Evolutionary conservation across 1,140 invertebrate genomes (phyloP), one percentile per base, ranked within the genome.

Genomic region (Trichogramma pretiosum): DNA sequence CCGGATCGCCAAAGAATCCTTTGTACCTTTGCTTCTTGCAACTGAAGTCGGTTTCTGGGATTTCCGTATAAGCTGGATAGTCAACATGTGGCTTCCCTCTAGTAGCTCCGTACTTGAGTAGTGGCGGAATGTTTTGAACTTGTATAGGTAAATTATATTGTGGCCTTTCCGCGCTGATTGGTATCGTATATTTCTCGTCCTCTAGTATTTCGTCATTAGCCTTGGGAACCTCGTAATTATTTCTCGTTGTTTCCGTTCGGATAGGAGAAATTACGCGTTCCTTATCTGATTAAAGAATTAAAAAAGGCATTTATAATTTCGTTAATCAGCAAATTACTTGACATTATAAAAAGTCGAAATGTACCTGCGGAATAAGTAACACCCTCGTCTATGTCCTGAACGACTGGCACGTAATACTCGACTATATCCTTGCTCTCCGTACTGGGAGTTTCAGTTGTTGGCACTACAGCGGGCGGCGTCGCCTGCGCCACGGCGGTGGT

Each of bases 1-100:
- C 81, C 1, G 87, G 83, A 70, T 93, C 89, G 7, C 87, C 89
- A 57, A 92, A 93, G 67, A 93, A 92, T 36, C 89, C 88, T 57
- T 91, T 91, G 63, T 91, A 91, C 8, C 87, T 72, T 62, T 91
- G 87, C 26, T 83, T 78, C 42, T 86, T 86, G 64, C 89, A 92
- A 62, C 81, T 78, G 62, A 93, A 93, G 50, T 70, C 77, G 0
- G 89, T 92, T 49, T 77, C 67, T 0, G 89, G 89, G 42, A 92
- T 89, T 18, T 70, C 72, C 3, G 80, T 76, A 10, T 87, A 77
- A 19, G 79, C 83, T 0, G 89, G 89, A 70, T 91, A 93, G 67
- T 93, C 88, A 4, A 89, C 67, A 14, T 87, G 83, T 1, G 88
- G 81, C 47, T 78, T 76, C 18, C 89, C 87, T 2, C 84, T 81